Evolutionary conservation across 2,797 vertebrate genomes (phyloP).

Genomic region (Dipus sagitta): DNA sequence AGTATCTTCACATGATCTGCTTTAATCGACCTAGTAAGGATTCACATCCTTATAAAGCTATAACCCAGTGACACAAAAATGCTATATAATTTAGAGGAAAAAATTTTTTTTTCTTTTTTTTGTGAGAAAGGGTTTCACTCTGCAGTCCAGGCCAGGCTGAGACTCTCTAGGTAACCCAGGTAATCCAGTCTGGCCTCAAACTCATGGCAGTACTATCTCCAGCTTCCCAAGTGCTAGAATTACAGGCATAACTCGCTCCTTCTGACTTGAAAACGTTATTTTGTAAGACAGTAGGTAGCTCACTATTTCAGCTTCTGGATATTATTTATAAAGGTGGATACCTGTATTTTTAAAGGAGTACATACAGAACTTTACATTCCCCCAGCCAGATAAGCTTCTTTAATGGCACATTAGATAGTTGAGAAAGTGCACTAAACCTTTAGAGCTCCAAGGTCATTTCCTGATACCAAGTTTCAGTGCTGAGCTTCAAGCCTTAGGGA

Average conservation of each 20-base stretch:
- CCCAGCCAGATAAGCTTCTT: slow-evolving; percentile 36
- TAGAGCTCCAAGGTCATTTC: slow-evolving; percentile 62
- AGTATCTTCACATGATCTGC: not conserved
- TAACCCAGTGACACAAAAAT: slow-evolving; percentile 28
- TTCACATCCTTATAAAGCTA: slow-evolving; percentile 13
- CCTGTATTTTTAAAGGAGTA: slow-evolving; percentile 49
- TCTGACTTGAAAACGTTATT: not conserved
- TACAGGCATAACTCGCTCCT: not conserved
- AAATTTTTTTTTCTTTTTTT: not conserved
- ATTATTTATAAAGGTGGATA: slow-evolving; percentile 21
- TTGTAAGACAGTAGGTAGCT: slow-evolving; percentile 25
- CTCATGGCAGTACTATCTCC: not conserved
- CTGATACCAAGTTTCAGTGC: slow-evolving; percentile 34
- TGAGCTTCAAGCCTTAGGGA: slow-evolving; percentile 51
- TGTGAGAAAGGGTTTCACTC: not conserved
- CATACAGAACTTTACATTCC: slow-evolving; percentile 45
- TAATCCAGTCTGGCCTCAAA: not conserved
- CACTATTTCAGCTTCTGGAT: slow-evolving; percentile 23
- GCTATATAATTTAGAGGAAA: slow-evolving; percentile 34
- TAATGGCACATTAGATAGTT: slow-evolving; percentile 34
- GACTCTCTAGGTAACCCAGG: too few species aligned
- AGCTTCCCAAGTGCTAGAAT: not conserved
- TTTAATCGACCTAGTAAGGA: slow-evolving; percentile 36
- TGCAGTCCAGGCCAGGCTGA: not conserved
- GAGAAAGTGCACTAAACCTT: slow-evolving; percentile 51